Percentiles rank a stretch among this genome's conserved stretches.
phyloP scores from a whole-genome alignment of 2,888 invertebrate genomes.

The Anoncus sp. region DNA sequence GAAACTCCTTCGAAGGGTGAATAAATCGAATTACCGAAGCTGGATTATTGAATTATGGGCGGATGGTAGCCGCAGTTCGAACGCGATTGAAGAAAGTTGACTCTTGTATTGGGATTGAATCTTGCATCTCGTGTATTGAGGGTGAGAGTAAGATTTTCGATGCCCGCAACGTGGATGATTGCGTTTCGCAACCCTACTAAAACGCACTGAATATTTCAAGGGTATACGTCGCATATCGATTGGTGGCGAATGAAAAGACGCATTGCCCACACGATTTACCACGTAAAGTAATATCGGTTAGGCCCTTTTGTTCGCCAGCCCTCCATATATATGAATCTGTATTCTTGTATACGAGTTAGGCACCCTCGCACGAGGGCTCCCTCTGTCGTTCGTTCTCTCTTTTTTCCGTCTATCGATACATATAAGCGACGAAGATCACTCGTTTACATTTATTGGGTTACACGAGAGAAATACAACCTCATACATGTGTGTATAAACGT shows the following conservation, averaged over 20 bases:
- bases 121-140: slow-evolving; percentile 11
- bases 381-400: slow-evolving; percentile 43
- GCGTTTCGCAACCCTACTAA: slow-evolving; percentile 43
- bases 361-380: slow-evolving; percentile 40
- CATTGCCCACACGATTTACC: neutral
- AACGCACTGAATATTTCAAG: slow-evolving; percentile 29
- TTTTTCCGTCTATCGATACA: slow-evolving; percentile 38
- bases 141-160: slow-evolving; percentile 58
- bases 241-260: slow-evolving; percentile 1
- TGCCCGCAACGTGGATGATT: slow-evolving; percentile 47
- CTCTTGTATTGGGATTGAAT: slow-evolving; percentile 44
- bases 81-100: slow-evolving; percentile 40
- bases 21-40: slow-evolving; percentile 51
- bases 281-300: neutral
- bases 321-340: neutral
- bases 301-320: neutral
- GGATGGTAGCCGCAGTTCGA: slow-evolving; percentile 10
- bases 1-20: slow-evolving; percentile 27
- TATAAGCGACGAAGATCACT: slow-evolving; percentile 55
- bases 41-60: slow-evolving; percentile 47
- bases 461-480: slow-evolving; percentile 57
- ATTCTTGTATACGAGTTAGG: neutral
- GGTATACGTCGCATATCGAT: slow-evolving; percentile 6
- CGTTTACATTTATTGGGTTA: slow-evolving; percentile 77
- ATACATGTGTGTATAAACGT: neutral